A percentile compares a stretch with the other conserved stretches of the same genome.
Conservation (phyloP, 2,888 invertebrate genomes). For the Hyposoter didymator region DNA sequence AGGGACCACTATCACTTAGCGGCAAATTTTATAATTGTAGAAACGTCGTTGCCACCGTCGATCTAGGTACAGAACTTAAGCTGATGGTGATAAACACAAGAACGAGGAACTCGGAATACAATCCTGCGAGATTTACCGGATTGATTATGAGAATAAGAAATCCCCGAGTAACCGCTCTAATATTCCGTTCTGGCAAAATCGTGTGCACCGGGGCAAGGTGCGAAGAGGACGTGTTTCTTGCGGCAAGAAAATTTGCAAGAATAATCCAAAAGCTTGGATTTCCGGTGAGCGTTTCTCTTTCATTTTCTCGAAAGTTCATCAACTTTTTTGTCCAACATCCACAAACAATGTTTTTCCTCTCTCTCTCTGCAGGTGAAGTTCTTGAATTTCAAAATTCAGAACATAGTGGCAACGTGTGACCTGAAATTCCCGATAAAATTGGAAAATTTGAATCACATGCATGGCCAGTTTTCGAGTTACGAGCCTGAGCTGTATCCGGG, state of each 20-base stretch:
- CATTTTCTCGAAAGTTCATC: neutral
- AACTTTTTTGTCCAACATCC: too few relatives aligned
- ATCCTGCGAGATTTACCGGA: conserved; percentile 92
- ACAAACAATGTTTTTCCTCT: neutral
- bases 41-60: conserved; percentile 93
- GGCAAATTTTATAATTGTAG: conserved; percentile 84
- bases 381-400: conserved; percentile 90
- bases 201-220: conserved; percentile 93
- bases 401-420: conserved; percentile 90
- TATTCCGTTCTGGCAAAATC: conserved; percentile 93
- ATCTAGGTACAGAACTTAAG: conserved; percentile 90
- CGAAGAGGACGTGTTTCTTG: conserved; percentile 91
- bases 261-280: conserved; percentile 93
- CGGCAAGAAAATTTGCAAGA: conserved; percentile 92
- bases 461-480: conserved; percentile 93
- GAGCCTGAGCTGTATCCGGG: conserved; percentile 99
- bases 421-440: conserved; percentile 89
- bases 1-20: neutral
- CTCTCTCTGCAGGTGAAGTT: conserved; percentile 88
- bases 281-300: conserved; percentile 85
- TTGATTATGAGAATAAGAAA: conserved; percentile 93
- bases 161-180: conserved; percentile 90
- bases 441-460: conserved; percentile 91
- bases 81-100: conserved; percentile 91
- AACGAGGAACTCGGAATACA: conserved; percentile 93